A percentile compares a stretch with the other conserved stretches of the same genome.
Evolutionary conservation across 2,888 invertebrate species (phyloP).

Genomic region (Lamellibrachia satsuma): DNA sequence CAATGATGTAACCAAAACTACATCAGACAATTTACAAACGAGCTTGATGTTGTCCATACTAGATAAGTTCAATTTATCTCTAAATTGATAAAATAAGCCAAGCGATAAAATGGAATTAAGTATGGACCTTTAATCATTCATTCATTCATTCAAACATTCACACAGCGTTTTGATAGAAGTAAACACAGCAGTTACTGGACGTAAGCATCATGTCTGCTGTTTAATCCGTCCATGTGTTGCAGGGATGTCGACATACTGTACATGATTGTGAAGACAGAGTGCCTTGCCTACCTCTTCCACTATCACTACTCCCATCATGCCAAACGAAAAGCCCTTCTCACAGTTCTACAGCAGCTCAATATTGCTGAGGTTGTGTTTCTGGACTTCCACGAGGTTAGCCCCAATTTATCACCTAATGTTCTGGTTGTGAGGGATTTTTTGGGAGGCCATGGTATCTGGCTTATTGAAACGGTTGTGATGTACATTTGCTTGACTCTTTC

Average conservation of each 20-base stretch:
- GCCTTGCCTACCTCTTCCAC: slow-evolving; percentile 36
- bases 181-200: background rate
- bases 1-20: no score
- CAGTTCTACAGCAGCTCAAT: slow-evolving; percentile 40
- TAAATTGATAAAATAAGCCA: no score
- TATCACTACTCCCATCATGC: slow-evolving; percentile 26
- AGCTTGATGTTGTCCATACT: no score
- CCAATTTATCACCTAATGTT: background rate
- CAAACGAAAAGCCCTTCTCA: slow-evolving; percentile 24
- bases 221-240: background rate
- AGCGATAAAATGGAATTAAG: no score
- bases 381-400: slow-evolving; percentile 32
- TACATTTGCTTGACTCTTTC: no score
- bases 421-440: background rate
- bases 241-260: slow-evolving; percentile 24
- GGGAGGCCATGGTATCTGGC: background rate
- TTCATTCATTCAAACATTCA: no score
- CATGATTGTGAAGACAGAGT: slow-evolving; percentile 36
- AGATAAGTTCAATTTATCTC: no score
- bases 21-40: no score
- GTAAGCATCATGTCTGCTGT: background rate
- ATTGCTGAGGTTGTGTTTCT: slow-evolving; percentile 33
- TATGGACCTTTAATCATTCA: no score
- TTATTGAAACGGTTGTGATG: background rate
- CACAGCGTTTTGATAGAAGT: no score